A percentile compares a stretch with the other conserved stretches of the same genome.
Conservation (phyloP, 2,888 invertebrate genomes). For the Pammene aurita region DNA sequence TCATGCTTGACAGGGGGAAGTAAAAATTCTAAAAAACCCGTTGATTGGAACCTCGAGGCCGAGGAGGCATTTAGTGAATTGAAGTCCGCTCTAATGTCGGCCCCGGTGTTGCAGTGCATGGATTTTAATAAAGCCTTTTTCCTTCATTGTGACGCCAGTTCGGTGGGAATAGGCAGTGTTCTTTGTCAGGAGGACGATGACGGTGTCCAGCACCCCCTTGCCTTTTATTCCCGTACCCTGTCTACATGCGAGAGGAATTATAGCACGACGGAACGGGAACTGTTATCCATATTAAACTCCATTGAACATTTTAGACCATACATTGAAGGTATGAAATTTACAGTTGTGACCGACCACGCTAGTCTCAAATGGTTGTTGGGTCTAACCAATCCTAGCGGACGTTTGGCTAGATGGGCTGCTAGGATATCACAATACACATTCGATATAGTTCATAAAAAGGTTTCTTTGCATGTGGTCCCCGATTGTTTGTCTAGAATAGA, state of each 20-base stretch:
- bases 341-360: constrained; percentile 13
- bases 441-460: constrained; percentile 33
- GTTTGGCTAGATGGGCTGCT: constrained; percentile 30
- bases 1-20: constrained; percentile 44
- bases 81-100: constrained; percentile 11
- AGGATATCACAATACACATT: constrained; percentile 26
- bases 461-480: constrained; percentile 17
- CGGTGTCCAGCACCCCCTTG: constrained; percentile 17
- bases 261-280: constrained; percentile 2
- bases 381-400: constrained; percentile 20
- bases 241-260: constrained; percentile 9
- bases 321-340: constrained; percentile 23
- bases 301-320: constrained; percentile 23
- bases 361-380: constrained; percentile 16
- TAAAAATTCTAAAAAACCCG: constrained; percentile 10
- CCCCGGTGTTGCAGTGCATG: constrained; percentile 6
- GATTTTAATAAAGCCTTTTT: constrained; percentile 17
- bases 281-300: background rate
- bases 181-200: background rate
- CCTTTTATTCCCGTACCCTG: constrained; percentile 3
- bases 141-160: constrained; percentile 7
- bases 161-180: constrained; percentile 1
- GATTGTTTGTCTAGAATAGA: constrained; percentile 15
- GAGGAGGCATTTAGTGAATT: background rate
- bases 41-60: too few relatives aligned